A percentile compares a stretch with the other conserved stretches of the same genome.
phyloP scores from a whole-genome alignment of 2,888 invertebrate genomes.

The Lymantria monacha region DNA sequence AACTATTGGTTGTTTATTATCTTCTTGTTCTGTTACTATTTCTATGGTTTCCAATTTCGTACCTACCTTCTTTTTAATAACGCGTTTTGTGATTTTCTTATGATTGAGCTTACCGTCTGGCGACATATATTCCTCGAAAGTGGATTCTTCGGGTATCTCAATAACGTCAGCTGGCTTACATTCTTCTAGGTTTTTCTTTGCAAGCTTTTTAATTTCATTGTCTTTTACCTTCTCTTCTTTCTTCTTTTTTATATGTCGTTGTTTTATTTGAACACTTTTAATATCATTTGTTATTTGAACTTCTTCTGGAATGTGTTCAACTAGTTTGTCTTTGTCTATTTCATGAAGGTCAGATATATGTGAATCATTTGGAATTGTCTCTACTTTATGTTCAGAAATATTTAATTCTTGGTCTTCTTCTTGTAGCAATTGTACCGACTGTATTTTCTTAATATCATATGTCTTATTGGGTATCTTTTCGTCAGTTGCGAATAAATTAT shows the following conservation, averaged over 20 bases:
- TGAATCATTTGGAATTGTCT: constrained; percentile 19
- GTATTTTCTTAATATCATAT: constrained; percentile 6
- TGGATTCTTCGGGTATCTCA: constrained; percentile 8
- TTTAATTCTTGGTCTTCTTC: constrained; percentile 47
- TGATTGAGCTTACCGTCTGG: constrained; percentile 44
- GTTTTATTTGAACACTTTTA: constrained; percentile 3
- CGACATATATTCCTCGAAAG: constrained; percentile 38
- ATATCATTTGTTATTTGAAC: constrained; percentile 26
- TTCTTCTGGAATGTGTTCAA: constrained; percentile 19
- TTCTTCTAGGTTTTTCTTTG: constrained; percentile 2
- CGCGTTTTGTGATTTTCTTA: constrained; percentile 41
- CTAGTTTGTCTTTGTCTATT: constrained; percentile 24
- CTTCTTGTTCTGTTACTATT: constrained; percentile 43
- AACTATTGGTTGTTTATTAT: constrained; percentile 31
- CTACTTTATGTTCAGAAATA: constrained; percentile 39
- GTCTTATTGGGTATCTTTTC: neutral
- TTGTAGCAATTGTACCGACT: constrained; percentile 32
- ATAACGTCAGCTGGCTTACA: constrained; percentile 6
- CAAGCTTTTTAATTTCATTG: constrained; percentile 9
- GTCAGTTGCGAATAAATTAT: neutral
- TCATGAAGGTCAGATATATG: constrained; percentile 14
- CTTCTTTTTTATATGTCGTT: constrained; percentile 6
- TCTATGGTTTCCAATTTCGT: constrained; percentile 36
- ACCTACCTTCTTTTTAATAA: constrained; percentile 38
- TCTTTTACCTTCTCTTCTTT: constrained; percentile 4